Evolutionary conservation across 2,113 vertebrate species (phyloP).

Genomic region (Elanoides forficatus): DNA sequence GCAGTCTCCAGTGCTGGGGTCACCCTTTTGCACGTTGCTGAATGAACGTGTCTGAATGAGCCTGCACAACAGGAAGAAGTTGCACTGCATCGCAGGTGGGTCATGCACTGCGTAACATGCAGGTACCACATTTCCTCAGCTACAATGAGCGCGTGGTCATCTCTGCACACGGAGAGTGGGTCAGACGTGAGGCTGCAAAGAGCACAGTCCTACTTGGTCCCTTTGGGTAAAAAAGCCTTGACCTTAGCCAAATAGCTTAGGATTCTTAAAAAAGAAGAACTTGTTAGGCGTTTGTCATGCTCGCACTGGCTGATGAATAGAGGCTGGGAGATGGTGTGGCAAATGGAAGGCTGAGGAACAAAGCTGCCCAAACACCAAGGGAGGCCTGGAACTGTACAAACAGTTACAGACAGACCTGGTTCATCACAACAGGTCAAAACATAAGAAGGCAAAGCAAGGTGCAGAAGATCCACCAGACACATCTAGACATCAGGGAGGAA

Average conservation of each 20-base stretch:
- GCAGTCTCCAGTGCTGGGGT: not conserved
- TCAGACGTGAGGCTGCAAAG: not conserved
- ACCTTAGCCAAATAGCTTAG: not conserved
- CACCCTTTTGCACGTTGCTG: not conserved
- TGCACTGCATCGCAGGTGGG: not conserved
- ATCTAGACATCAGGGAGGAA: not conserved
- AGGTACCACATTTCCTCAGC: not conserved
- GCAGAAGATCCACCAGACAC: not conserved
- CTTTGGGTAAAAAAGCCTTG: not conserved
- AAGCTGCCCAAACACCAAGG: not conserved
- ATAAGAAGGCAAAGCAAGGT: not conserved
- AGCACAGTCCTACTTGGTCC: not conserved
- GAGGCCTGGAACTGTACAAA: not conserved
- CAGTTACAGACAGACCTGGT: not conserved
- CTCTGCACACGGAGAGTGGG: rapidly evolving
- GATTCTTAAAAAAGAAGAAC: not conserved
- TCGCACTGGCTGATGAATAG: not conserved
- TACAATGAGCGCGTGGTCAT: not conserved
- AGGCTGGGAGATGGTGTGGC: not conserved
- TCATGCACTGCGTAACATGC: not conserved
- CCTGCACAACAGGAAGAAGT: not conserved
- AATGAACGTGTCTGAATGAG: not conserved
- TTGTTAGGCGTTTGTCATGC: not conserved
- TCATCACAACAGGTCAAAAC: not conserved
- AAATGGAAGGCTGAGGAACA: not conserved